Conservation (phyloP, 2,888 invertebrate genomes). For the Tholera decimalis region DNA sequence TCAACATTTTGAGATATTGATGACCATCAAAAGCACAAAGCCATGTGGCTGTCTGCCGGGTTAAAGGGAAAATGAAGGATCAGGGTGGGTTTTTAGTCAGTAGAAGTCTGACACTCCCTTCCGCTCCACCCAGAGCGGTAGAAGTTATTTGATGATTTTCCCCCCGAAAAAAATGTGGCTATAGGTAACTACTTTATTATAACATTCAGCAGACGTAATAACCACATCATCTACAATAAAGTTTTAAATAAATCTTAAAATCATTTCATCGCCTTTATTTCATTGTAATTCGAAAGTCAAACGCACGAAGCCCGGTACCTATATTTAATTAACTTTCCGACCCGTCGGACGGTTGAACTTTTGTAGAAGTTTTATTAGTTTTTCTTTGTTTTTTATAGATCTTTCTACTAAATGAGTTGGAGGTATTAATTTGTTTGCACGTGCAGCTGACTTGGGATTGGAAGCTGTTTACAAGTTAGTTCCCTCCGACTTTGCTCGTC, state of each 20-base stretch:
- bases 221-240: background rate
- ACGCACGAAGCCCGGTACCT: conserved; percentile 46
- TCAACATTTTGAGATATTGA: no score
- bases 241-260: background rate
- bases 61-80: no score
- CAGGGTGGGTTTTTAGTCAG: no score
- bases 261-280: conserved; percentile 24
- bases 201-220: background rate
- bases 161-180: no score
- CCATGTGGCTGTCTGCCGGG: no score
- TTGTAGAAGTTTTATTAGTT: conserved; percentile 62
- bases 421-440: conserved; percentile 59
- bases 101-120: no score
- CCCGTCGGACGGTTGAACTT: conserved; percentile 50
- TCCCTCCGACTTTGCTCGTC: background rate
- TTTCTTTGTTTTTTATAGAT: conserved; percentile 56
- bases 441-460: conserved; percentile 21
- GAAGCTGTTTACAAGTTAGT: conserved; percentile 15
- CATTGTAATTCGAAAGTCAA: conserved; percentile 57
- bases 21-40: no score
- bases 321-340: conserved; percentile 65
- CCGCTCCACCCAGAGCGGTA: no score
- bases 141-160: no score
- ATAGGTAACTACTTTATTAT: no score
- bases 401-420: conserved; percentile 58